Percentiles rank a stretch among this genome's conserved stretches.
Evolutionary conservation across 92 coral and sea anemone genomes (phyloP).

Genomic region (Actinostola sp.): DNA sequence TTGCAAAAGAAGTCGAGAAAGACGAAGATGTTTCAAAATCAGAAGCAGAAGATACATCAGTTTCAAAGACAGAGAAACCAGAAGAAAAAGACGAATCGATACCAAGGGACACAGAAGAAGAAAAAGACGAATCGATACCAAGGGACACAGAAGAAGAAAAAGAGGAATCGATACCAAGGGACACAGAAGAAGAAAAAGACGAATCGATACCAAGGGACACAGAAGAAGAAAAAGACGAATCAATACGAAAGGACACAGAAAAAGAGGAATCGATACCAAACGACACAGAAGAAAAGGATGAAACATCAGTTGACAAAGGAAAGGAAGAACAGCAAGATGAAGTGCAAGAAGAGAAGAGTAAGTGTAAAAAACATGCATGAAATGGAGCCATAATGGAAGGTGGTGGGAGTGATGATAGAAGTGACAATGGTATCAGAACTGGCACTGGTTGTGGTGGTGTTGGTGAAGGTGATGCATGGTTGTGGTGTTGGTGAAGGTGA

Average conservation of each 20-base stretch:
- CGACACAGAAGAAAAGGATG: neutral
- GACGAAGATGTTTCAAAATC: constrained; percentile 21
- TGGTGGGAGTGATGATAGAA: neutral
- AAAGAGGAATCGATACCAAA: constrained; percentile 1
- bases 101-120: no score
- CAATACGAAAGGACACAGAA: neutral
- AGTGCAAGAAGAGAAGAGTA: constrained; percentile 14
- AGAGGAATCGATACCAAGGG: neutral
- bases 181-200: constrained; percentile 1
- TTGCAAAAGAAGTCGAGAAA: constrained; percentile 17
- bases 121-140: neutral
- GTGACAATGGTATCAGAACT: no score
- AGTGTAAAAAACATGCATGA: neutral
- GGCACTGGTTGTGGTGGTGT: neutral
- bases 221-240: neutral
- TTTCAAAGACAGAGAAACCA: neutral
- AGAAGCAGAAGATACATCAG: constrained; percentile 6
- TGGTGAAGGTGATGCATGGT: no score
- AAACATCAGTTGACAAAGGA: neutral
- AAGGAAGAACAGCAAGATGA: constrained; percentile 7
- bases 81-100: neutral
- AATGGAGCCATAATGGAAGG: neutral
- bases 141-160: constrained; percentile 1
- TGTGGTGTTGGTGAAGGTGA: constrained; percentile 1
- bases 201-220: no score